Evolutionary conservation across 2,797 vertebrate genomes (phyloP).

Genomic region (Gypaetus barbatus): DNA sequence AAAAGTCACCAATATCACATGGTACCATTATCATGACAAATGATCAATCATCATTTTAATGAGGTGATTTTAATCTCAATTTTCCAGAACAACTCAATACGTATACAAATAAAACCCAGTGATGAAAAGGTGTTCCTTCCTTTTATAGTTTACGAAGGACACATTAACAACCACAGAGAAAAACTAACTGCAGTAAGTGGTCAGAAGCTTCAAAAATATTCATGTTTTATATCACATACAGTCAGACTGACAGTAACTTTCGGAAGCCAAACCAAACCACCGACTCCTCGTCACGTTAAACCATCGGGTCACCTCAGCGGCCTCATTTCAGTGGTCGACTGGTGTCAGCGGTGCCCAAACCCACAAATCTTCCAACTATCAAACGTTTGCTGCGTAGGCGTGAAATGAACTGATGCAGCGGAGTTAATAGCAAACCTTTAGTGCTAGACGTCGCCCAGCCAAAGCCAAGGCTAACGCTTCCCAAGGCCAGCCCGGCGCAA

Average conservation of each 20-base stretch:
- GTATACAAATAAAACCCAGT: background rate
- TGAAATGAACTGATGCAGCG: background rate
- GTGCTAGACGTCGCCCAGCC: background rate
- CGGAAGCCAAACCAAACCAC: background rate
- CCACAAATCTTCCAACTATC: background rate
- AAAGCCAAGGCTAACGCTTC: no score
- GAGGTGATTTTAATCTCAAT: slow-evolving; percentile 11
- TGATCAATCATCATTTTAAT: slow-evolving; percentile 40
- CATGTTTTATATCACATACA: background rate
- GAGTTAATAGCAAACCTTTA: background rate
- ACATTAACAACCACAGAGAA: background rate
- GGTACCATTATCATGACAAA: slow-evolving; percentile 25
- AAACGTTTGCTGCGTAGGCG: background rate
- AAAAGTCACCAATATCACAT: slow-evolving; percentile 25
- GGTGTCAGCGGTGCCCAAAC: background rate
- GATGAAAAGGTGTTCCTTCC: background rate
- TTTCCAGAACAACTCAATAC: background rate
- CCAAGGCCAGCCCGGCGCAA: no score
- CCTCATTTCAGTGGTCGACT: slow-evolving; percentile 9
- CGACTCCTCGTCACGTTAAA: background rate
- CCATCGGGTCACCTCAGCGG: background rate
- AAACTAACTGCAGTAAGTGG: background rate
- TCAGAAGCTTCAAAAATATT: background rate
- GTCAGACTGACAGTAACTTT: background rate
- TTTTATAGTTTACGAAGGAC: background rate